Percentiles rank a stretch among this genome's conserved stretches.
These are phyloP conservation scores for Dendroctonus valens DNA, from an alignment of 1,140 invertebrate genomes.

Conservation along the genomic window DNA sequence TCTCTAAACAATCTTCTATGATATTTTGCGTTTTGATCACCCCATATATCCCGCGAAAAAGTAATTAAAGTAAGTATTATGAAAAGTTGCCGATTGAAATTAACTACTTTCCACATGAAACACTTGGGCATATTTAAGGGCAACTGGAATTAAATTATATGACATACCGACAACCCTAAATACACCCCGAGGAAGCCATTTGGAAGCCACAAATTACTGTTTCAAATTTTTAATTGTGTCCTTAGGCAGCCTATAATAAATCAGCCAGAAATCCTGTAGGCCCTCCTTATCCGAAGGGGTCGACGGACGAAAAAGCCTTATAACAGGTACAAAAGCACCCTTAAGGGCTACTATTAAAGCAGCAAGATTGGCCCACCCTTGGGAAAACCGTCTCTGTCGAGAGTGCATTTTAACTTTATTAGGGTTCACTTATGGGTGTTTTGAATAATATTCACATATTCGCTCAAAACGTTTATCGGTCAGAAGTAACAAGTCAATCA, in stretches of 20 bases:
- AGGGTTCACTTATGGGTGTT: constrained; percentile 1
- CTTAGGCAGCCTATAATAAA: constrained; percentile 10
- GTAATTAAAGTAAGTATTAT: no score
- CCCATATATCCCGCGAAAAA: no score
- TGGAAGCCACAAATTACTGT: constrained; percentile 15
- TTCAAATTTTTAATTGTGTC: constrained; percentile 14
- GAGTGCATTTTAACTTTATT: constrained; percentile 22
- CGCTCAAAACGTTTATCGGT: neutral
- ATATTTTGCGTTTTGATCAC: no score
- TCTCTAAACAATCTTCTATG: no score
- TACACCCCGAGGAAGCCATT: neutral
- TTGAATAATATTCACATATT: neutral
- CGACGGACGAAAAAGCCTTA: constrained; percentile 20
- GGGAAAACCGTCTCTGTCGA: neutral
- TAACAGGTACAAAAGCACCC: constrained; percentile 29
- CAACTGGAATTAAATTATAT: no score
- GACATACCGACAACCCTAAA: no score
- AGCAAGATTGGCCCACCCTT: constrained; percentile 11
- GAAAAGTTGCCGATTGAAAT: no score
- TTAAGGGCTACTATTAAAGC: constrained; percentile 19
- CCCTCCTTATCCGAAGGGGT: constrained; percentile 22
- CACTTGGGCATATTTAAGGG: no score
- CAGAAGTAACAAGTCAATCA: neutral
- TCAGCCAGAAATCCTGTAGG: constrained; percentile 13
- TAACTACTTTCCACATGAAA: no score